Conservation (phyloP, 2,888 invertebrate genomes). For the Scaeva pyrastri region DNA sequence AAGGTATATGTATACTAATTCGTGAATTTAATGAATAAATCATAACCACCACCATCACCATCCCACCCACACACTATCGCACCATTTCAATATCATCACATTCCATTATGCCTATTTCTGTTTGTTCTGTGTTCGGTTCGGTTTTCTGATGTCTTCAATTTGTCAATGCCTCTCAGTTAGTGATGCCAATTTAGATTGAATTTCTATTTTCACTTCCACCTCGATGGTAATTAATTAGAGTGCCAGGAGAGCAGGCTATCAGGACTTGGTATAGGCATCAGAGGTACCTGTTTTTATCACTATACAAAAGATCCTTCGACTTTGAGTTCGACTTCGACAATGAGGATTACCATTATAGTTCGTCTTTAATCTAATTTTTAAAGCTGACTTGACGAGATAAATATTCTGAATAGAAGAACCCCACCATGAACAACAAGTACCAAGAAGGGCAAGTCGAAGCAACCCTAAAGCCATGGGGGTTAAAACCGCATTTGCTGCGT, state of each 20-base stretch:
- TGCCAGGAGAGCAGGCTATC: not conserved
- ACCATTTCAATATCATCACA: not conserved
- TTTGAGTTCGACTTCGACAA: too few species aligned
- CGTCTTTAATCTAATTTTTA: constrained; percentile 24
- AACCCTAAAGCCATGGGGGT: constrained; percentile 9
- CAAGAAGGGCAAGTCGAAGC: not conserved
- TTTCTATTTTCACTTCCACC: constrained; percentile 37
- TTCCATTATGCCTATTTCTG: not conserved
- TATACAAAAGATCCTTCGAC: not conserved
- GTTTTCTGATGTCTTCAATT: constrained; percentile 37
- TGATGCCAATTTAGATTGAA: constrained; percentile 49
- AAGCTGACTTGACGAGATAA: constrained; percentile 10
- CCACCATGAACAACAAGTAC: too few species aligned
- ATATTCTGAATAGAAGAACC: constrained; percentile 11
- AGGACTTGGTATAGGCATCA: too few species aligned
- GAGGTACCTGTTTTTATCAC: too few species aligned
- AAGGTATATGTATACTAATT: constrained; percentile 8
- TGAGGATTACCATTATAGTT: constrained; percentile 33
- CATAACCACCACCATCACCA: constrained; percentile 39
- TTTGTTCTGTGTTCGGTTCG: not conserved
- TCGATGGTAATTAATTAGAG: constrained; percentile 47
- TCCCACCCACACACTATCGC: not conserved
- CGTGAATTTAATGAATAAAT: constrained; percentile 52
- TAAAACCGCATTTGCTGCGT: constrained; percentile 38
- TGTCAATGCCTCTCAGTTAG: constrained; percentile 26